Evolutionary conservation across 2,888 invertebrate genomes (phyloP), one percentile per base, ranked within the genome.

Genomic region (Synanthedon myopaeformis): DNA sequence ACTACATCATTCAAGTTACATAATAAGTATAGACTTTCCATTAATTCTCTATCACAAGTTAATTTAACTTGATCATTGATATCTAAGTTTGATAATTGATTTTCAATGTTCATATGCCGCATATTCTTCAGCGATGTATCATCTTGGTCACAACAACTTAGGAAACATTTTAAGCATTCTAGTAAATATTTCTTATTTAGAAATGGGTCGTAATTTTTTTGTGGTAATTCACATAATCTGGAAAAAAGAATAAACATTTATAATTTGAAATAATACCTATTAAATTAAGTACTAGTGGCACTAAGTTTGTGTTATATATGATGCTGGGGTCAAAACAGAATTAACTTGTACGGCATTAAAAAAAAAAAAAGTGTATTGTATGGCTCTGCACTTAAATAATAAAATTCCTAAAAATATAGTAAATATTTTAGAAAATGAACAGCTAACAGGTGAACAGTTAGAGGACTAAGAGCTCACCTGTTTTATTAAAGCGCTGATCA

Each of bases 91-190:
- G 42, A 45, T 14, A 58, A 58, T 1, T 54, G 54, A 5, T 59
- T 58, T 0, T 77, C 56, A 11, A 64, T 55, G 6, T 63, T 59
- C 14, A 67, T 14, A 45, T 45, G 11, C 14, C 8, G 2, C 13
- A n/a, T 11, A 4, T 45, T n/a, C 8, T 45, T n/a, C 6, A 8
- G 13, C 14, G 3, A n/a, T 45, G 13, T 45, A 3, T 45, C 14
- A 2, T 45, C 45, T 50, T 13, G 14, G 8, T 92, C 91, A 66
- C 91, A 92, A 48, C 91, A 80, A 52, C 77, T 77, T 0, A 94
- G 75, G 54, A 92, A 83, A 66, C 90, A 89, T 67, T 92, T 92
- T 4, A 94, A 74, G 68, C 94, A 93, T 76, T 95, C 94, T 56
- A 91, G 79, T 52, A 93, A 74, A 69, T 94, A 92, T 58, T 90